These are phyloP conservation scores for Nannobrachium achirus DNA, from an alignment of 2,113 vertebrate species.

Conservation along the genomic window DNA sequence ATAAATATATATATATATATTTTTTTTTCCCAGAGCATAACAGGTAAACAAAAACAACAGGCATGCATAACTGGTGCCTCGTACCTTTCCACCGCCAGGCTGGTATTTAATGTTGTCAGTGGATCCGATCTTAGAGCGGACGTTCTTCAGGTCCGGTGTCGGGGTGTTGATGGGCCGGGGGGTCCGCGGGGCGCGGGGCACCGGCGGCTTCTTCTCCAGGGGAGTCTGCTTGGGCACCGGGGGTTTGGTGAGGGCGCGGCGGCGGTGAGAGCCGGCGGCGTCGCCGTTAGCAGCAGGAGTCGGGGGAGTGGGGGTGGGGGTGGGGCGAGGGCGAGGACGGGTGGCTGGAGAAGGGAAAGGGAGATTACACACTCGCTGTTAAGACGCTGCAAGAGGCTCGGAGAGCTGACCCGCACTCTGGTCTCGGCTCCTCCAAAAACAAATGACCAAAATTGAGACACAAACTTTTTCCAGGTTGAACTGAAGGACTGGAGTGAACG, in stretches of 20 bases:
- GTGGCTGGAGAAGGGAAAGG: constrained; percentile 18
- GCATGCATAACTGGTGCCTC: too few relatives aligned
- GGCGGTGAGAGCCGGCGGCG: constrained; percentile 43
- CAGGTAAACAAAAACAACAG: too few relatives aligned
- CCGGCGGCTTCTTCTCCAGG: constrained; percentile 81
- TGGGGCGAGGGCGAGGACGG: constrained; percentile 77
- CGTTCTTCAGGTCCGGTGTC: constrained; percentile 88
- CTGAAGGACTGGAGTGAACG: too few relatives aligned
- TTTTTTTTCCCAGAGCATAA: too few relatives aligned
- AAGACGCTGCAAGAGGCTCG: too few relatives aligned
- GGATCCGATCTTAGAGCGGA: constrained; percentile 94
- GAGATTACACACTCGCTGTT: too few relatives aligned
- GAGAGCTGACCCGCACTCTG: too few relatives aligned
- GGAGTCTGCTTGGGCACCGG: constrained; percentile 80
- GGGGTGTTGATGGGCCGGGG: constrained; percentile 74
- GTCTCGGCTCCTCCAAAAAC: too few relatives aligned
- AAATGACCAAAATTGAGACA: too few relatives aligned
- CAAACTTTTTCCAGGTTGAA: too few relatives aligned
- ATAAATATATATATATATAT: too few relatives aligned
- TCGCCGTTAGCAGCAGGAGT: constrained; percentile 68
- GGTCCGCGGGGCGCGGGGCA: constrained; percentile 68
- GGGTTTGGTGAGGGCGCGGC: constrained; percentile 79
- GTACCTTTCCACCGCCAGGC: constrained; percentile 95
- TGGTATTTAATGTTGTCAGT: constrained; percentile 96
- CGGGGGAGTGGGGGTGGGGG: constrained; percentile 63